These are phyloP conservation scores for Melieria omissa DNA, from an alignment of 2,888 invertebrate species.

Conservation along the genomic window DNA sequence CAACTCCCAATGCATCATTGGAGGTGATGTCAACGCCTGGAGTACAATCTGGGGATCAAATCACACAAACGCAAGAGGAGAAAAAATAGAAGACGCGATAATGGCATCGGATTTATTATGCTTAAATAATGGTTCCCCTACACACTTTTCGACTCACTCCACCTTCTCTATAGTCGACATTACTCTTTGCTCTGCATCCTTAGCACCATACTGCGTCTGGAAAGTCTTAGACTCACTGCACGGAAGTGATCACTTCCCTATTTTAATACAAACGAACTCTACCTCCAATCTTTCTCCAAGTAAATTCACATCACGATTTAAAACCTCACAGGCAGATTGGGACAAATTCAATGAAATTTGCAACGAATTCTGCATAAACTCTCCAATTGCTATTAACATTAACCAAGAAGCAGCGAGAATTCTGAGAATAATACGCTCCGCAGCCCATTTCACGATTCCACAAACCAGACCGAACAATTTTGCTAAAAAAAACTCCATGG, in stretches of 20 bases:
- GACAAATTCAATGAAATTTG: neutral
- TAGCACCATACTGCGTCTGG: neutral
- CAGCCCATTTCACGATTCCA: conserved; percentile 2
- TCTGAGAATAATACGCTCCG: neutral
- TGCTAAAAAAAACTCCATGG: neutral
- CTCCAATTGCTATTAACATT: neutral
- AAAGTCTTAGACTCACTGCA: neutral
- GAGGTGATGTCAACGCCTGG: neutral
- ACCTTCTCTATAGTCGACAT: neutral
- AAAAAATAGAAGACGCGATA: too few relatives aligned
- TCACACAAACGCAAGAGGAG: neutral
- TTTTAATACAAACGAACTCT: neutral
- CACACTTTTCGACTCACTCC: neutral
- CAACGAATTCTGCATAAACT: neutral
- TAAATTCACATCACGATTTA: neutral
- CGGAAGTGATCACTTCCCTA: conserved; percentile 13
- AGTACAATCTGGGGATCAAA: conserved; percentile 1
- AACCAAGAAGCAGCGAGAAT: conserved; percentile 8
- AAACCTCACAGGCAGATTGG: neutral
- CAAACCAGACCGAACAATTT: neutral
- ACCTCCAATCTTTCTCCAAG: neutral
- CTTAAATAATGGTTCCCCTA: neutral
- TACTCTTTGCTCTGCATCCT: neutral
- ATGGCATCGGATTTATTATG: too few relatives aligned
- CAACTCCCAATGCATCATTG: neutral